These are phyloP conservation scores for Actinia equina DNA, from an alignment of 64 coral and sea anemone genomes.

Conservation along the genomic window DNA sequence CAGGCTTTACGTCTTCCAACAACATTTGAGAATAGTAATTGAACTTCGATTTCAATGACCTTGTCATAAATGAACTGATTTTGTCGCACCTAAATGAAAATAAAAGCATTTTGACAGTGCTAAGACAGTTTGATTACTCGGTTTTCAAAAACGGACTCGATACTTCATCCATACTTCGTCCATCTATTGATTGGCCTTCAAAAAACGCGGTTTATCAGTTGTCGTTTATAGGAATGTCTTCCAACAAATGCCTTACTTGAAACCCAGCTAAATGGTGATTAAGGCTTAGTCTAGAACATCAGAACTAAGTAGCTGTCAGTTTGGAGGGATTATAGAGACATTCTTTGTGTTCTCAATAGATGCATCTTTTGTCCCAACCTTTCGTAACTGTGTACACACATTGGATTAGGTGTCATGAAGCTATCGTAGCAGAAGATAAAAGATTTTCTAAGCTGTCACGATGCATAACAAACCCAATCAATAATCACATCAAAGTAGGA, in stretches of 20 bases:
- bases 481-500: constrained; percentile 1
- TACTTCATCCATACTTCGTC: too few relatives aligned
- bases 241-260: constrained; percentile 25
- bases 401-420: constrained; percentile 10
- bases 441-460: constrained; percentile 4
- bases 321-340: constrained; percentile 21
- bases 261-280: constrained; percentile 21
- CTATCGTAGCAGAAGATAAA: background rate
- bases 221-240: constrained; percentile 21
- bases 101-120: constrained; percentile 29
- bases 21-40: constrained; percentile 14
- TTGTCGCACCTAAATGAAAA: constrained; percentile 1
- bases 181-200: constrained; percentile 11
- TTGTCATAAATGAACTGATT: constrained; percentile 10
- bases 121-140: constrained; percentile 19
- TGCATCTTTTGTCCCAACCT: background rate
- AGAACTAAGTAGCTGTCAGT: constrained; percentile 28
- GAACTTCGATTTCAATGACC: constrained; percentile 12
- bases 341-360: constrained; percentile 10
- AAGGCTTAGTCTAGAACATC: constrained; percentile 13
- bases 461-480: constrained; percentile 14
- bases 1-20: background rate
- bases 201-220: background rate
- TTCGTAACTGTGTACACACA: constrained; percentile 21
- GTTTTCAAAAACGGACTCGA: background rate